Evolutionary conservation across 2,113 vertebrate genomes (phyloP), one percentile per base, ranked within the genome.

Genomic region (Sinocyclocheilus maitianheensis): DNA sequence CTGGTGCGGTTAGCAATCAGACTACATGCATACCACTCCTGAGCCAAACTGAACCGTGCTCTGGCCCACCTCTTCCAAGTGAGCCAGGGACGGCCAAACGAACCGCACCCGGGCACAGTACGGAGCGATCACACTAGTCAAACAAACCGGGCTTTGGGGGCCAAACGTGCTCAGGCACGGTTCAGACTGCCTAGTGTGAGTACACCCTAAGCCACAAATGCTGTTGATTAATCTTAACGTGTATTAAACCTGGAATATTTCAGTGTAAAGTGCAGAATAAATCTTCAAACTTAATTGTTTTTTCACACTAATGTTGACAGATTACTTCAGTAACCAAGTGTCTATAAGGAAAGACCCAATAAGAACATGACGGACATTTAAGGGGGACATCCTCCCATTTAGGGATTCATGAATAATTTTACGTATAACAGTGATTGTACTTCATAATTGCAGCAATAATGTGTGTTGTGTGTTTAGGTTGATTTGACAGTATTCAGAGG

Each of bases 401-500:
- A 58, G 46, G 24, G 63, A 72, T 83, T 67, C 14, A 69, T 69
- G 43, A 51, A 82, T 48, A 82, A 55, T 72, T 72, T 55, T 48
- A 83, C 58, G 46, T 83, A 40, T 72, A 83, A 55, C 11, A 37
- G 18, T 83, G 48, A 55, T 58, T 83, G 81, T 37, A n/a, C 26
- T 69, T 83, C 65, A 83, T 83, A 72, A 83, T 71, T 71, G 65
- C 65, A 37, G 18, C 40, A 34, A 78, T 84, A 63, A 71, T 37
- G 37, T 14, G 65, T 80, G 75, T 62, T 24, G n/a, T 62, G 16
- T 84, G 43, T 74, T 86, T 55, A 40, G 40, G 75, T 80, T 84
- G 77, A 84, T 84, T 78, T 75, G 79, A 67, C 83, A 46, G 12
- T 53, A 74, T 69, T 87, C 40, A 24, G 34, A 81, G 62, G 22